Evolutionary conservation across 2,888 invertebrate species (phyloP).

Genomic region (Stictocephala bisonia): DNA sequence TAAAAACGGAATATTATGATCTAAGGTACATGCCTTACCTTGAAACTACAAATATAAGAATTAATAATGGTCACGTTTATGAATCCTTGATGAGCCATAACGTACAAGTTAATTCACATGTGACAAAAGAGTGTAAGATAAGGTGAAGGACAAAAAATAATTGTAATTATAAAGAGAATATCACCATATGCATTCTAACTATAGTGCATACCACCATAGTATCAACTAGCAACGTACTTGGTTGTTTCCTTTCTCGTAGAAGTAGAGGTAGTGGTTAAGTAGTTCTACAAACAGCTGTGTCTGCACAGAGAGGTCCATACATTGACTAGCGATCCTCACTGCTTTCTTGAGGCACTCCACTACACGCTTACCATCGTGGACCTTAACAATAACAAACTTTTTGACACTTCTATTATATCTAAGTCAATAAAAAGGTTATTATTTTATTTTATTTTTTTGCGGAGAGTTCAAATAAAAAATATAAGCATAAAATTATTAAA

Average conservation of each 20-base stretch:
- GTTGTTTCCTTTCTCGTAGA: conserved; percentile 88
- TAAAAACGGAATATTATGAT: no score
- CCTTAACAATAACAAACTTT: conserved; percentile 65
- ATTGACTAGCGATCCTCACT: conserved; percentile 94
- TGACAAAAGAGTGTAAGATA: no score
- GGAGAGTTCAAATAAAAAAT: no score
- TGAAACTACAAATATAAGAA: no score
- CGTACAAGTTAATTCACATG: no score
- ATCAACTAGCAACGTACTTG: conserved; percentile 65
- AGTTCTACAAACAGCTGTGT: conserved; percentile 96
- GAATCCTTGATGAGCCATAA: no score
- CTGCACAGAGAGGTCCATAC: conserved; percentile 97
- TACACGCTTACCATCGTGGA: conserved; percentile 91
- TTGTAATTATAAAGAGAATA: no score
- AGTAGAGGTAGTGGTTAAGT: conserved; percentile 92
- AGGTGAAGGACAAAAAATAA: no score
- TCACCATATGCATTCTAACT: no score
- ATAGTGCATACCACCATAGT: no score
- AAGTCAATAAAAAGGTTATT: not conserved
- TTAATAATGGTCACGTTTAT: no score
- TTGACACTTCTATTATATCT: not conserved
- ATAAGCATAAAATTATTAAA: conserved; percentile 57
- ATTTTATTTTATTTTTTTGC: not conserved
- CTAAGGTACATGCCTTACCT: no score
- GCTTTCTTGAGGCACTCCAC: conserved; percentile 96